Base-by-base conservation (phyloP, 2,797 vertebrate species). In the Macroramphosus scolopax region DNA sequence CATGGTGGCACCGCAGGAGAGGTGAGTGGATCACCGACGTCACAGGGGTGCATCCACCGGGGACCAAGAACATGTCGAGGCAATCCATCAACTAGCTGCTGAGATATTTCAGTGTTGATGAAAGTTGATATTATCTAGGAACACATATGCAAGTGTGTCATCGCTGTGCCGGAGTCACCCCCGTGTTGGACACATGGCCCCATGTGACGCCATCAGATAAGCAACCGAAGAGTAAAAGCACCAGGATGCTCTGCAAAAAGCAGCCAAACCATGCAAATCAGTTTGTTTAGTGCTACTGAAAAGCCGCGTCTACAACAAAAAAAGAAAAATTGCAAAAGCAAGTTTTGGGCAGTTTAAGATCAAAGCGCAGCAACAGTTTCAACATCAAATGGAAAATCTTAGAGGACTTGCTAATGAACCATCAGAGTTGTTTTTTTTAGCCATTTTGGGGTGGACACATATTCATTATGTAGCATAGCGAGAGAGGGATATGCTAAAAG, bases 331-430 rank as follows among this genome's bases (percentile, higher is more conserved):
- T 26, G 8, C 42, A 65, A 24, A 39, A 25, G 51, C 17, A 34
- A 40, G 57, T 72, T 50, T 48, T 34, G 45, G 31, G 25, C 51
- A 24, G 52, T 7, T 12, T 20, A 9, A 68, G 60, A 81, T 79
- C 71, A 81, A 82, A 76, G 60, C 35, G 1, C 6, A 8, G 53
- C 29, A 62, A 61, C 33, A 60, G 64, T 77, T 75, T 63, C 16
- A 53, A 78, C 72, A 75, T 78, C 65, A 78, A 76, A 80, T 50
- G 17, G 26, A 69, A 72, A 45, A 60, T 67, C 61, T 74, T 69
- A 44, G 52, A 79, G 57, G 57, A 57, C 35, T 30, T 13, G 44
- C 32, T 78, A 76, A 79, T 63, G 51, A 71, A 64, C 42, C 22
- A 48, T 7, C 39, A 12, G 26, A n/a, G n/a, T n/a, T n/a, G 42